Evolutionary conservation across 2,888 invertebrate genomes (phyloP), one percentile per base, ranked within the genome.

Genomic region (Pimpla rufipes): DNA sequence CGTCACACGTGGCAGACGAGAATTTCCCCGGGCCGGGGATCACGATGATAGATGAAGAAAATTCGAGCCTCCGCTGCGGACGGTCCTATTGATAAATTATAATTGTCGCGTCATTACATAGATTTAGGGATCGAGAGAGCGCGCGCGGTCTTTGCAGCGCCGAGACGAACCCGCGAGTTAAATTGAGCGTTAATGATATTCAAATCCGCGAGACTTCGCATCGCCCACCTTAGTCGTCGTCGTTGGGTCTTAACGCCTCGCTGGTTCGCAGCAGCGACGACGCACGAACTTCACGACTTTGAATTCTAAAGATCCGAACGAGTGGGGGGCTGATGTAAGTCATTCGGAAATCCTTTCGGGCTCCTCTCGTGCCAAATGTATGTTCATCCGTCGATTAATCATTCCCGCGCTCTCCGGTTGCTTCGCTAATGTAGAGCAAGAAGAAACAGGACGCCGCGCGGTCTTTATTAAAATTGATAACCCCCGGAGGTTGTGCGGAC

Each of bases 151-250:
- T 74, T 70, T 59, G 77, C 18, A 18, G 47, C 85, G 77, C 83
- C 29, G 29, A 29, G 85, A 76, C 67, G 85, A 76, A 76, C 84
- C 85, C 88, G 87, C 88, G 89, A 90, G 90, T 90, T 91, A 88
- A 92, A 92, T 92, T 90, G 91, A 90, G 91, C 86, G 90, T 90
- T 88, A 90, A 86, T 91, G 91, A 91, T 91, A 89, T 91, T 90
- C 85, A 87, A 88, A 89, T 87, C 87, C 86, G 77, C 71, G 85
- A 82, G 80, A 83, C 79, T 85, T 74, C 81, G 59, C 23, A 23
- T 85, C 81, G 5, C 3, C 85, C 73, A 79, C 62, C 18, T 2
- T 29, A 2, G 29, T 29, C 29, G 29, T 29, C 29, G 29, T 18
- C 79, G 78, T 79, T 71, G 70, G 75, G 75, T 84, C 84, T 88